phyloP scores from a whole-genome alignment of 1,140 invertebrate species.

The Hycleus cichorii region DNA sequence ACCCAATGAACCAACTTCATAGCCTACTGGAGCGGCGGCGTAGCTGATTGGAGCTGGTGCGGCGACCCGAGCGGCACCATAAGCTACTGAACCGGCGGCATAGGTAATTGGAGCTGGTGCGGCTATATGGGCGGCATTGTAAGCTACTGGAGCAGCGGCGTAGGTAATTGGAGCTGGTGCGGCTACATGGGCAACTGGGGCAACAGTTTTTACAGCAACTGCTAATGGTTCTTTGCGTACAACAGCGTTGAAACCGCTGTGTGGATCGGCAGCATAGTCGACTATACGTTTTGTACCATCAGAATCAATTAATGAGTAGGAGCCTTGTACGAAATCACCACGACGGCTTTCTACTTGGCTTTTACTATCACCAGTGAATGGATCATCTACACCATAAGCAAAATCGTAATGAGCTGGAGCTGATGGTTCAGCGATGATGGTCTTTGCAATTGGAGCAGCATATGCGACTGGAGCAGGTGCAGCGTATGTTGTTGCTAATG shows the following conservation, averaged over 20 bases:
- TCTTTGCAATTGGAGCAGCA: slow-evolving; percentile 34
- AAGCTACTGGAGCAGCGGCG: slow-evolving; percentile 29
- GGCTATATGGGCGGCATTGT: slow-evolving; percentile 10
- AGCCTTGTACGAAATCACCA: slow-evolving; percentile 28
- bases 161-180: slow-evolving; percentile 8
- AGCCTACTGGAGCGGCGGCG: too few relatives aligned
- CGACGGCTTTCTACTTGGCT: slow-evolving; percentile 25
- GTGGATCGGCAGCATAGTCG: slow-evolving; percentile 46
- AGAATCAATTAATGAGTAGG: slow-evolving; percentile 43
- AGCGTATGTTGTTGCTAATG: slow-evolving; percentile 10
- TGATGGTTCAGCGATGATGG: slow-evolving; percentile 33
- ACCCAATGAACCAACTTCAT: too few relatives aligned
- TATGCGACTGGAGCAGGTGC: slow-evolving; percentile 34
- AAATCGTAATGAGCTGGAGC: slow-evolving; percentile 29
- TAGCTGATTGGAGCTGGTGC: too few relatives aligned
- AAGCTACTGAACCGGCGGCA: too few relatives aligned
- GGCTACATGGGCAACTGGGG: slow-evolving; percentile 20
- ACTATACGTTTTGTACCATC: slow-evolving; percentile 47
- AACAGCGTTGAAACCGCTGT: slow-evolving; percentile 44
- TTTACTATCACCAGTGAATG: slow-evolving; percentile 42
- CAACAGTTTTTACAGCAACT: slow-evolving; percentile 23
- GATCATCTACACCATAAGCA: slow-evolving; percentile 37
- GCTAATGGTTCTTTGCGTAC: slow-evolving; percentile 40
- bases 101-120: background rate
- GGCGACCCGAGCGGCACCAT: too few relatives aligned